Evolutionary conservation across 2,888 invertebrate genomes (phyloP).

Genomic region (Ceraclea dissimilis): DNA sequence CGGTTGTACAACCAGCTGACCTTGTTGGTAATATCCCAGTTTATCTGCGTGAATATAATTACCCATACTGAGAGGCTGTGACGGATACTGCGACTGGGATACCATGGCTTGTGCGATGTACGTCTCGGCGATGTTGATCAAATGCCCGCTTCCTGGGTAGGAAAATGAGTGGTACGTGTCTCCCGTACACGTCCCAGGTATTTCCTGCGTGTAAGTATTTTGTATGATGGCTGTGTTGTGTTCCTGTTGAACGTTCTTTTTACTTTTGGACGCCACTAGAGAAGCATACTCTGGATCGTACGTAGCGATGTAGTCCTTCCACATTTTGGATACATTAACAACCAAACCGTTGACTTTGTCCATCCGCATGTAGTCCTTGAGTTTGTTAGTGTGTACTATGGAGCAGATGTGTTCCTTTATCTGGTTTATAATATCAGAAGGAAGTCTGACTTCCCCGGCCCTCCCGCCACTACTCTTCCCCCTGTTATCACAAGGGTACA

Average conservation of each 20-base stretch:
- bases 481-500: slow-evolving; percentile 51
- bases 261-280: slow-evolving; percentile 45
- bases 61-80: slow-evolving; percentile 17
- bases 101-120: slow-evolving; percentile 36
- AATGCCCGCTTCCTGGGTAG: slow-evolving; percentile 44
- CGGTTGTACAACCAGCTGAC: slow-evolving; percentile 21
- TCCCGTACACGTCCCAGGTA: slow-evolving; percentile 22
- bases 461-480: slow-evolving; percentile 49
- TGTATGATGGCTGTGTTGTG: slow-evolving; percentile 6
- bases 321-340: slow-evolving; percentile 52
- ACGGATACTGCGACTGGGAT: slow-evolving; percentile 16
- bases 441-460: slow-evolving; percentile 46
- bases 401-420: slow-evolving; percentile 50
- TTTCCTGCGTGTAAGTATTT: slow-evolving; percentile 15
- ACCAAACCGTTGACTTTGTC: slow-evolving; percentile 50
- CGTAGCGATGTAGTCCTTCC: slow-evolving; percentile 50
- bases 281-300: slow-evolving; percentile 48
- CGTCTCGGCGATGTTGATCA: slow-evolving; percentile 46
- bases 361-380: slow-evolving; percentile 47
- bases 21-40: slow-evolving; percentile 37
- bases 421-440: slow-evolving; percentile 43
- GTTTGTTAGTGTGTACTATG: slow-evolving; percentile 45
- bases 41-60: slow-evolving; percentile 43
- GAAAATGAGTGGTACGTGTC: slow-evolving; percentile 30
- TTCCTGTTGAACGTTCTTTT: slow-evolving; percentile 26